Evolutionary conservation across 2,888 invertebrate genomes (phyloP).

Genomic region (Timandra comae): DNA sequence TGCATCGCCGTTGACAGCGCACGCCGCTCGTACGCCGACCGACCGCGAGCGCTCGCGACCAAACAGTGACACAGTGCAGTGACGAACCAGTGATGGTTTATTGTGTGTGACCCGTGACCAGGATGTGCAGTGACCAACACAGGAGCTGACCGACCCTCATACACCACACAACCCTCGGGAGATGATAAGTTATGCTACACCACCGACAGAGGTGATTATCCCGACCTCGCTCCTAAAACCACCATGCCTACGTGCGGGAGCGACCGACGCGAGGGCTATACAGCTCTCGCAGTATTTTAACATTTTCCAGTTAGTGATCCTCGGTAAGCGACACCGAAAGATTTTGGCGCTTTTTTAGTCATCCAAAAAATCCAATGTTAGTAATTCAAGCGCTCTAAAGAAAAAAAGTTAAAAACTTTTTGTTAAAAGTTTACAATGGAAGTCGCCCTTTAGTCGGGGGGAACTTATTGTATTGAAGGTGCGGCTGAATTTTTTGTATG

Average conservation of each 20-base stretch:
- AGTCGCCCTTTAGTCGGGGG: slow-evolving; percentile 50
- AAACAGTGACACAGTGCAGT: slow-evolving; percentile 49
- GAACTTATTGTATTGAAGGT: slow-evolving; percentile 43
- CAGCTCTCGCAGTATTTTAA: slow-evolving; percentile 17
- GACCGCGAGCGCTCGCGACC: slow-evolving; percentile 12
- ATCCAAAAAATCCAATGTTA: slow-evolving; percentile 29
- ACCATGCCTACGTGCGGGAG: slow-evolving; percentile 57
- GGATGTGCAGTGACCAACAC: slow-evolving; percentile 56
- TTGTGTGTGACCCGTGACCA: slow-evolving; percentile 50
- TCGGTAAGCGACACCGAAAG: slow-evolving; percentile 52
- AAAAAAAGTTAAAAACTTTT: slow-evolving; percentile 35
- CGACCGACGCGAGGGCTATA: slow-evolving; percentile 34
- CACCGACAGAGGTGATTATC: slow-evolving; percentile 76
- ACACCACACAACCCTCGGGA: slow-evolving; percentile 40
- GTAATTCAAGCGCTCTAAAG: slow-evolving; percentile 7
- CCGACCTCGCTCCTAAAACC: slow-evolving; percentile 58
- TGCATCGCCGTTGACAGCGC: slow-evolving; percentile 70
- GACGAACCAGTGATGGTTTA: slow-evolving; percentile 30
- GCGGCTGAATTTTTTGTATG: slow-evolving; percentile 36
- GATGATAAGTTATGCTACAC: slow-evolving; percentile 72
- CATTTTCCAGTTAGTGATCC: slow-evolving; percentile 28
- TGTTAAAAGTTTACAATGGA: slow-evolving; percentile 51
- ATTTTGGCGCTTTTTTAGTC: slow-evolving; percentile 48
- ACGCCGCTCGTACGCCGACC: slow-evolving; percentile 46
- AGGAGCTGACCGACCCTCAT: slow-evolving; percentile 61